phyloP scores from a whole-genome alignment of 2,888 invertebrate species.

The Aphrophora alni region DNA sequence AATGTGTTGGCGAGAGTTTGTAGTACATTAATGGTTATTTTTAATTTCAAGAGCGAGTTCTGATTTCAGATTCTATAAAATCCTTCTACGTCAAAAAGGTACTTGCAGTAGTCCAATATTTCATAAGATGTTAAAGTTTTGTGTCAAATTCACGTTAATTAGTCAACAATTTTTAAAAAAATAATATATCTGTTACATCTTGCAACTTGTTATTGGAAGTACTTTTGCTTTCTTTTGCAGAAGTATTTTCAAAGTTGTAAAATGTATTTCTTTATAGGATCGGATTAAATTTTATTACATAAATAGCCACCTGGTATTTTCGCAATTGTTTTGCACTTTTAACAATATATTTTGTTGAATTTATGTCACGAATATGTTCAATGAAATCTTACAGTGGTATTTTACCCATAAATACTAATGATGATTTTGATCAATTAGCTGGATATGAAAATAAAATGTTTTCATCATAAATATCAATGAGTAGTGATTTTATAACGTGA shows the following conservation, averaged over 20 bases:
- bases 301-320: too few relatives aligned
- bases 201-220: background rate
- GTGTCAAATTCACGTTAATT: background rate
- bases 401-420: too few relatives aligned
- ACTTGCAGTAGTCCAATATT: background rate
- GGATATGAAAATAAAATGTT: too few relatives aligned
- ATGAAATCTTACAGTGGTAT: too few relatives aligned
- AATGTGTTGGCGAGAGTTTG: background rate
- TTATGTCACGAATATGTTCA: too few relatives aligned
- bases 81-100: background rate
- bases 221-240: background rate
- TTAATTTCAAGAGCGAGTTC: background rate
- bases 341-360: too few relatives aligned
- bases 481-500: too few relatives aligned
- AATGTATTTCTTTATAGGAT: background rate
- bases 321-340: too few relatives aligned
- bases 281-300: background rate
- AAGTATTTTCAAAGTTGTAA: background rate
- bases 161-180: background rate
- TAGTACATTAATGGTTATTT: background rate
- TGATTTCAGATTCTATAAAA: background rate
- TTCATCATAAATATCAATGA: too few relatives aligned
- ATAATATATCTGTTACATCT: background rate
- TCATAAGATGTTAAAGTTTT: background rate
- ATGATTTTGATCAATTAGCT: too few relatives aligned